phyloP scores from a whole-genome alignment of 2,113 vertebrate genomes.

The Carollia perspicillata region DNA sequence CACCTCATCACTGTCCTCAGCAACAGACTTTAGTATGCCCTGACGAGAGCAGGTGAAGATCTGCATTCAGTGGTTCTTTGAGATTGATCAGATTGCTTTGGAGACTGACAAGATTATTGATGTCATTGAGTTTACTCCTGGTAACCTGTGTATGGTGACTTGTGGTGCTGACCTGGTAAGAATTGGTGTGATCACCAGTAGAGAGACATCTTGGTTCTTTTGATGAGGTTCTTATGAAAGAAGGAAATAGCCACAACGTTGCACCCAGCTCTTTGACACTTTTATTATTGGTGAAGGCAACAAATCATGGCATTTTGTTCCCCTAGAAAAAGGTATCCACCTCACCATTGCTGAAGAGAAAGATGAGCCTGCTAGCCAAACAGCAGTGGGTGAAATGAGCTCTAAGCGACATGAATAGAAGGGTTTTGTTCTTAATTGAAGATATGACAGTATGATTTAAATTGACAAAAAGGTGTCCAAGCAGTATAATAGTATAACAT shows the following conservation, averaged over 20 bases:
- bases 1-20: conserved; percentile 94
- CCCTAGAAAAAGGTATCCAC: not conserved
- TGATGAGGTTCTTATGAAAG: not conserved
- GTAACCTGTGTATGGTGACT: not conserved
- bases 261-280: not conserved
- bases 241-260: not conserved
- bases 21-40: conserved; percentile 91
- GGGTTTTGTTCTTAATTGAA: not conserved
- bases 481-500: not conserved
- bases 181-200: not conserved
- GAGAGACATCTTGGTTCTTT: not conserved
- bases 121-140: not conserved
- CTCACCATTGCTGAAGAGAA: not conserved
- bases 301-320: not conserved
- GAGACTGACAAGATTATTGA: not conserved
- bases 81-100: conserved; percentile 82
- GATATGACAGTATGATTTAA: not conserved
- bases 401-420: not conserved
- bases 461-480: not conserved
- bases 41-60: conserved; percentile 92
- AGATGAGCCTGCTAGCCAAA: not conserved
- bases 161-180: not conserved
- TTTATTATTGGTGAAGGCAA: not conserved
- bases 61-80: conserved; percentile 96
- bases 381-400: not conserved